Evolutionary conservation across 2,113 vertebrate species (phyloP).

Genomic region (Hemiprocne comata): DNA sequence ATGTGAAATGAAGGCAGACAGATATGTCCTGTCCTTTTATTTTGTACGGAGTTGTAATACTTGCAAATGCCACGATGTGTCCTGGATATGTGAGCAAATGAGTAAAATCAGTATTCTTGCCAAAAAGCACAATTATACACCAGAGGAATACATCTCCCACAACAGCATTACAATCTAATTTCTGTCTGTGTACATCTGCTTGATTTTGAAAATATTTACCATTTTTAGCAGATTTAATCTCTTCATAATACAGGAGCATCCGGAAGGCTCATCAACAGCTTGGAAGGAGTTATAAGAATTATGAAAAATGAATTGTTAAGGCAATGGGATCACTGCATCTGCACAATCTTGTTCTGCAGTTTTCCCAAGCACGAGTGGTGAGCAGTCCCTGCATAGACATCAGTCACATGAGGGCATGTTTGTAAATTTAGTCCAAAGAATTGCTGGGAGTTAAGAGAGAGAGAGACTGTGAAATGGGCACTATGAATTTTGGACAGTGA

Average conservation of each 20-base stretch:
- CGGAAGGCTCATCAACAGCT: background rate
- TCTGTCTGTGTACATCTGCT: accelerated
- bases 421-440: background rate
- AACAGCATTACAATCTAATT: background rate
- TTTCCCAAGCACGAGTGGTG: background rate
- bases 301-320: background rate
- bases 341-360: accelerated
- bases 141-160: background rate
- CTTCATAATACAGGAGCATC: background rate
- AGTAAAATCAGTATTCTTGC: background rate
- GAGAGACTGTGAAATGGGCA: background rate
- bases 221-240: background rate
- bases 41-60: background rate
- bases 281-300: background rate
- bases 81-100: background rate
- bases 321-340: background rate
- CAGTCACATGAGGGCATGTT: background rate
- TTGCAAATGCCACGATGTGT: background rate
- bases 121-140: background rate
- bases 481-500: background rate
- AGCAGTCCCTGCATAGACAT: background rate
- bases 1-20: background rate
- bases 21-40: background rate
- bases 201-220: background rate
- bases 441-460: background rate